Evolutionary conservation across 2,888 invertebrate species (phyloP).

Genomic region (Muschampia plurimacula): DNA sequence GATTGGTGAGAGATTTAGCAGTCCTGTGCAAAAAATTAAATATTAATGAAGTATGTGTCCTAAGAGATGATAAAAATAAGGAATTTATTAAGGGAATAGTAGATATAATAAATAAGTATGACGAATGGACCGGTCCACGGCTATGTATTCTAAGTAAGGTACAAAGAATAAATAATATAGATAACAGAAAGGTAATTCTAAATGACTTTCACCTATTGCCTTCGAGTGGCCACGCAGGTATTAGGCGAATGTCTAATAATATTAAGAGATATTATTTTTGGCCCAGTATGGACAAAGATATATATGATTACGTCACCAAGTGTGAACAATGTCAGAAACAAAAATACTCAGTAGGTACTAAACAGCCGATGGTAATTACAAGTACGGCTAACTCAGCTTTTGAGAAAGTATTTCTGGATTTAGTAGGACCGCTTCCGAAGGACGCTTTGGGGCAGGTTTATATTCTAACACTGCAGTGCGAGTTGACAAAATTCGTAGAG

Average conservation of each 20-base stretch:
- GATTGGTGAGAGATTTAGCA: constrained; percentile 28
- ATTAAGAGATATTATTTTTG: constrained; percentile 19
- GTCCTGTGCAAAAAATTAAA: constrained; percentile 35
- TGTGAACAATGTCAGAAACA: constrained; percentile 44
- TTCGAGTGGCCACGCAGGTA: constrained; percentile 38
- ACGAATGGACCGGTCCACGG: constrained; percentile 45
- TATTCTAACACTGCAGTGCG: constrained; percentile 2
- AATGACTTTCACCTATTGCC: constrained; percentile 21
- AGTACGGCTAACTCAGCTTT: not conserved
- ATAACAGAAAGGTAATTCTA: constrained; percentile 4
- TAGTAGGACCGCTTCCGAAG: not conserved
- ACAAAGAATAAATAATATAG: constrained; percentile 6
- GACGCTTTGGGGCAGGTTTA: not conserved
- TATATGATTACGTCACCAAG: constrained; percentile 40
- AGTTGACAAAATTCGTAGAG: constrained; percentile 1
- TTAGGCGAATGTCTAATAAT: constrained; percentile 37
- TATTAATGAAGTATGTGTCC: constrained; percentile 35
- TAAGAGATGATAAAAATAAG: constrained; percentile 30
- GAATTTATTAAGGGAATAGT: constrained; percentile 39
- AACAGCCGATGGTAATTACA: not conserved
- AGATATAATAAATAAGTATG: constrained; percentile 37
- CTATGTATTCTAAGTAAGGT: constrained; percentile 42
- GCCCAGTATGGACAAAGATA: constrained; percentile 34
- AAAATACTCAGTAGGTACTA: not conserved
- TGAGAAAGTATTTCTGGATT: not conserved